Base-by-base conservation (phyloP, 2,888 invertebrate species). In the Phoenoteleia sp. region DNA sequence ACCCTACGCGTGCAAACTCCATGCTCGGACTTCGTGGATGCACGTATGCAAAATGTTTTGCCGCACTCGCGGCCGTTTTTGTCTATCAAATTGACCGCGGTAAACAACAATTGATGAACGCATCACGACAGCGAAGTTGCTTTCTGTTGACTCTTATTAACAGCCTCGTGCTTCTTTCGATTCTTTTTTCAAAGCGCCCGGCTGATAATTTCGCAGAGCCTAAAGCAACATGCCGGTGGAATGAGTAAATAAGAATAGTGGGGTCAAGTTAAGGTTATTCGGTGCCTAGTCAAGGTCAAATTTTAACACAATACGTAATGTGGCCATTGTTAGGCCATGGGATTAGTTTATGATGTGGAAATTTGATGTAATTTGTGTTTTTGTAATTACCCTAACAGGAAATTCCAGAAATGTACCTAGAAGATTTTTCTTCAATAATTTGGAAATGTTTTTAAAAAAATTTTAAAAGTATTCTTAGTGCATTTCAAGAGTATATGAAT, bases 31-130 rank as follows among this genome's bases (percentile, higher is more conserved):
- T 29, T 47, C 77, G 62, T 27, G 39, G 58, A 47, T 27, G 72
- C 83, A 79, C 83, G 79, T 83, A 83, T 39, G 13, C 83, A 36
- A 67, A 36, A 54, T 62, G 74, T 72, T 62, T 60, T 33, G 60
- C 21, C 25, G 27, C 64, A 42, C n/a, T 13, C 42, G 23, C 23
- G 5, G 21, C 19, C 33, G 36, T 64, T 72, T 64, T 80, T 56
- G 19, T 33, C 29, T 45, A 45, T 19, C 52, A 27, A 27, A 29
- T 72, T 23, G 45, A n/a, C 49, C 49, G n/a, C 49, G 39, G 54
- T 64, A 54, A 42, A 64, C 54, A 54, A 75, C 21, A 47, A 21
- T 23, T 64, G 54, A 54, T 36, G 25, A 52, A 11, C 21, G n/a
- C n/a, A 25, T 25, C 23, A 15, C n/a, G 11, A 25, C 25, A 15